phyloP scores from a whole-genome alignment of 2,888 invertebrate genomes.

The Saturnia pavonia region DNA sequence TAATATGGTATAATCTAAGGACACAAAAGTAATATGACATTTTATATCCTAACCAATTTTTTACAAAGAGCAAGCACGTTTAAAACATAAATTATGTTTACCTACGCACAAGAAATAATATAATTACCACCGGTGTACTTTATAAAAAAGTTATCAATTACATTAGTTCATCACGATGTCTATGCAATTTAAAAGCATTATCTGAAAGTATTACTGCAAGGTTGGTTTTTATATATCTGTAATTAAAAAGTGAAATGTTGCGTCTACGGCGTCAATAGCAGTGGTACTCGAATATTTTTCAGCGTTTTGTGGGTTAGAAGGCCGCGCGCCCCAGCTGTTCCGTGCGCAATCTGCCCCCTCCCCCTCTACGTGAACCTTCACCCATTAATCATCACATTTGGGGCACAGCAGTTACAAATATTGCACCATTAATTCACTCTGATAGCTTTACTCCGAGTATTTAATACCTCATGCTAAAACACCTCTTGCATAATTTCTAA shows the following conservation, averaged over 20 bases:
- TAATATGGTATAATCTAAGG: too few relatives aligned
- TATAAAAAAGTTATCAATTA: not conserved
- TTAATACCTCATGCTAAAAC: too few relatives aligned
- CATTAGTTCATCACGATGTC: not conserved
- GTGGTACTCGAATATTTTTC: slow-evolving; percentile 7
- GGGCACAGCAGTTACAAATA: slow-evolving; percentile 36
- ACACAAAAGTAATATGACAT: too few relatives aligned
- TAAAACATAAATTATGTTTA: too few relatives aligned
- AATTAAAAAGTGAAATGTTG: slow-evolving; percentile 7
- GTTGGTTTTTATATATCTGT: too few relatives aligned
- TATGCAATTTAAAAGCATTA: not conserved
- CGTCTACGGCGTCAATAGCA: not conserved
- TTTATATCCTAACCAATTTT: too few relatives aligned
- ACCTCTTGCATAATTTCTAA: not conserved
- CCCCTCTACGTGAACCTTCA: slow-evolving; percentile 16
- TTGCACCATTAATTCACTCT: slow-evolving; percentile 30
- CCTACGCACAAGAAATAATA: too few relatives aligned
- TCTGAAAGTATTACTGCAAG: not conserved
- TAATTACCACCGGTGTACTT: not conserved
- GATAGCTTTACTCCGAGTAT: too few relatives aligned
- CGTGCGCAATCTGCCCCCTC: slow-evolving; percentile 27
- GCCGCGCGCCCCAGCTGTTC: slow-evolving; percentile 30
- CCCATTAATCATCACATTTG: slow-evolving; percentile 41
- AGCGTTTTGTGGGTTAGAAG: slow-evolving; percentile 8
- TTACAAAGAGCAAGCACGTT: too few relatives aligned